Evolutionary conservation across 2,797 vertebrate genomes (phyloP), one percentile per base, ranked within the genome.

Genomic region (Philypnodon macrostomus): DNA sequence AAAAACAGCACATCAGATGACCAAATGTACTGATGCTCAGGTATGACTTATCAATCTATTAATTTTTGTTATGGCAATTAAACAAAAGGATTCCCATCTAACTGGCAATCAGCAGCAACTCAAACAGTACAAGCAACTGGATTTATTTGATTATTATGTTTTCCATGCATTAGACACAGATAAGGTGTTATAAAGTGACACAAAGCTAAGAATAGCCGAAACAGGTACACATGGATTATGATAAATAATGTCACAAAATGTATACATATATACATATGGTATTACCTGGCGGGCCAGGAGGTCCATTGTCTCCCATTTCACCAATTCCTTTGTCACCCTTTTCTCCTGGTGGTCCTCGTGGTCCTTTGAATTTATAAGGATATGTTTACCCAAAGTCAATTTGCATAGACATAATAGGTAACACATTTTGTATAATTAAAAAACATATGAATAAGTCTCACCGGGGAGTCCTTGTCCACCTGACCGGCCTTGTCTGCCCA

Each of bases 261-360:
- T 7, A 27, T 27, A 27, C 26, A 27, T 27, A 27, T 27, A 27
- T 27, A 27, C 8, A 18, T 36, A 17, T 4, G 17, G 11, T 30
- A 18, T 83, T 85, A 98, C 96, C 96, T 89, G 92, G 93, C 56
- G 91, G 83, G 14, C 96, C 96, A 0, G 94, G 95, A 8, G 92
- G 90, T 51, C 96, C 96, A 1, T 67, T 70, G 63, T 98, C 96
- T 76, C 96, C 96, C 88, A 94, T 91, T 26, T 92, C 63, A 41
- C 96, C 96, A 17, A 93, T 16, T 0, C 96, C 96, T 41, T 88
- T 93, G 57, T 94, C 92, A 40, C 96, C 96, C 35, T 92, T 97
- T 58, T 93, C 91, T 62, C 96, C 96, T 17, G 88, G 72, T 47
- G 86, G 75, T 0, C 96, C 96, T 0, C 88, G 91, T 14, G 89